Percentiles rank a stretch among this genome's conserved stretches.
Conservation (phyloP, 2,797 vertebrate species). For the Leuciscus waleckii region DNA sequence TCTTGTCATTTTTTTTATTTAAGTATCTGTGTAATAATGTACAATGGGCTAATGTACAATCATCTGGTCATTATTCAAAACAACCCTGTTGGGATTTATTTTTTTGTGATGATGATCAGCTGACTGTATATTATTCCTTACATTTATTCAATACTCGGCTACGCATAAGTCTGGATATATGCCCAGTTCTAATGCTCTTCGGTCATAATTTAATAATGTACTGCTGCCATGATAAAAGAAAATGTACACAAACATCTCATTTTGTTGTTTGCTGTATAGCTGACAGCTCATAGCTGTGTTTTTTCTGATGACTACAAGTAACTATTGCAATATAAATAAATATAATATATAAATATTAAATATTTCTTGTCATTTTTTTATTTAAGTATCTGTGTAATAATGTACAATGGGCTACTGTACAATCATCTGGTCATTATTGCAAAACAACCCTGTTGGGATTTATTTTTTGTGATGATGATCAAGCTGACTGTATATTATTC, state of each 20-base stretch:
- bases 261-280: background rate
- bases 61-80: background rate
- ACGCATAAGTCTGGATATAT: background rate
- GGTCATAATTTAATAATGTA: background rate
- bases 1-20: background rate
- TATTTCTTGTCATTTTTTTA: background rate
- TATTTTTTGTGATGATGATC: background rate
- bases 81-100: background rate
- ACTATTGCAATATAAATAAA: background rate
- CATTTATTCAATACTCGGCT: slow-evolving; percentile 12
- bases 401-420: background rate
- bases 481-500: background rate
- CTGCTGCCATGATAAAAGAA: background rate
- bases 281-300: background rate
- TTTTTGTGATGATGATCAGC: background rate
- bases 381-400: background rate
- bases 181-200: background rate
- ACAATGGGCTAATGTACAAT: background rate
- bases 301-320: background rate
- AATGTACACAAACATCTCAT: background rate
- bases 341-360: background rate
- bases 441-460: background rate
- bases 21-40: background rate
- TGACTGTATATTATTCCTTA: background rate
- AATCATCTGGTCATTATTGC: background rate